Evolutionary conservation across 2,888 invertebrate species (phyloP), one percentile per base, ranked within the genome.

Genomic region (Machimus rusticus): DNA sequence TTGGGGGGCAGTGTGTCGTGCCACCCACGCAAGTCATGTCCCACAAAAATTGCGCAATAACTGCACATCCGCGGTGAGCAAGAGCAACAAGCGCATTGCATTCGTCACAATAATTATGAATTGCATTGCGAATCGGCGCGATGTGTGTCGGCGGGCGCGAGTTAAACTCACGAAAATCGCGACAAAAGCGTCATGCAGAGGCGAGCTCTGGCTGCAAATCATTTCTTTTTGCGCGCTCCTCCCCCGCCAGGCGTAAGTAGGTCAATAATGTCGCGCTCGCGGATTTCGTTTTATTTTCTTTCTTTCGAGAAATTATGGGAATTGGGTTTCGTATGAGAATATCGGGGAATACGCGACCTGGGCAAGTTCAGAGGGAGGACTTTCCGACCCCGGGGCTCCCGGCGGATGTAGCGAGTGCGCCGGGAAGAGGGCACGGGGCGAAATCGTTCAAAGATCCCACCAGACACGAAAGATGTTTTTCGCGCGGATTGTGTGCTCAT

Each of bases 401-500:
- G 51, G 55, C 79, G 51, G 23, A 79, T 28, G 31, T 39, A 5
- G 31, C 34, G 19, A 81, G 12, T 57, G 57, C 8, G 5, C 28
- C 39, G 31, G 79, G 51, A 31, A 6, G 14, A 37, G 37, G 14
- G 57, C 57, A 82, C 57, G 82, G 34, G 46, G 57, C 23, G 57
- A 19, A 66, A 66, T 66, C 66, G 66, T 66, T 66, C 66, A 66
- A 66, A 66, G 66, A 66, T 66, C 66, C 66, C 19, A 12, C 66
- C 66, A 66, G 66, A 66, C 66, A 82, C 31, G n/a, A 81, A 55
- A 55, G 55, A 82, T 82, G 46, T 46, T 57, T 55, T 82, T 66
- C 23, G n/a, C 23, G 57, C 19, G 34, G 57, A 57, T 34, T 46
- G 46, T 79, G 39, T 79, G 31, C 46, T 82, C 82, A 57, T 57